phyloP scores from a whole-genome alignment of 2,888 invertebrate genomes.

The Notodonta ziczac region DNA sequence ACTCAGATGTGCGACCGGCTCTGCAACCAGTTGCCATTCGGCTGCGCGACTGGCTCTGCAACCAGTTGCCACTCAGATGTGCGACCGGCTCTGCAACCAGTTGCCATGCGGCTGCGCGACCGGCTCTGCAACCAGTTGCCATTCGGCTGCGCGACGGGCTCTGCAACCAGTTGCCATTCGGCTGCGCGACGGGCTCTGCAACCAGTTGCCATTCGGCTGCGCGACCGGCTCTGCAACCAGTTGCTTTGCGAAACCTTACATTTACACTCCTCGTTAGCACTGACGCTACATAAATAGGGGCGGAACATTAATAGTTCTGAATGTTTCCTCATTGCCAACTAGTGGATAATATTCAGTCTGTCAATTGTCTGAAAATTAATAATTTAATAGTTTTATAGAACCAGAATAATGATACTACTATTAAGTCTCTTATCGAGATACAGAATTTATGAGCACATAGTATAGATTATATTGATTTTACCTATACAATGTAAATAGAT shows the following conservation, averaged over 20 bases:
- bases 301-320: no score
- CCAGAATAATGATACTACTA: neutral
- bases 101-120: neutral
- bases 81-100: neutral
- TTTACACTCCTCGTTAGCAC: no score
- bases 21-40: neutral
- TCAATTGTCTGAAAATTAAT: no score
- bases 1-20: no score
- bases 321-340: no score
- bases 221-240: neutral
- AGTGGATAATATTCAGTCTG: no score
- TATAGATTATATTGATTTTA: neutral
- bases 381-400: neutral
- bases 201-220: neutral
- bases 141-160: neutral
- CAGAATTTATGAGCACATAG: slow-evolving; percentile 1
- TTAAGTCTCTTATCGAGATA: neutral
- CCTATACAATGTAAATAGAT: no score
- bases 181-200: neutral
- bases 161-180: neutral
- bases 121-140: neutral
- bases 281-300: no score
- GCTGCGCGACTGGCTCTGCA: neutral
- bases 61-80: neutral
- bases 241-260: no score